Conservation (phyloP, 2,113 vertebrate genomes). For the Callionymus lyra region DNA sequence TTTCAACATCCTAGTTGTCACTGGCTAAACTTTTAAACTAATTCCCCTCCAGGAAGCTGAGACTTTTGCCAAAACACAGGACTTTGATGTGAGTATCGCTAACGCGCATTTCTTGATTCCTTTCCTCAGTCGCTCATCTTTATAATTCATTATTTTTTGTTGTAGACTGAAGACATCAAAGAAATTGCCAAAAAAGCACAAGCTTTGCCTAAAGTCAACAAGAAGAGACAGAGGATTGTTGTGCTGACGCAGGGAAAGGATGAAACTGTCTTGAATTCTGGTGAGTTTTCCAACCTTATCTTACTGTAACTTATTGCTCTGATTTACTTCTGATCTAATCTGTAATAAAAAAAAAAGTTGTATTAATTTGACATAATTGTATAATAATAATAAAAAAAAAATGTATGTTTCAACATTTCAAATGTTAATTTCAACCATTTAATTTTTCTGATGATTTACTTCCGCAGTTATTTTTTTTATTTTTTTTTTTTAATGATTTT, state of each 20-base stretch:
- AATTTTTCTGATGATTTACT: too few species aligned
- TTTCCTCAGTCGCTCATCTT: background rate
- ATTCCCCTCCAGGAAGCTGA: slow-evolving; percentile 83
- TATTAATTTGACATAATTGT: too few species aligned
- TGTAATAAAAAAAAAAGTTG: too few species aligned
- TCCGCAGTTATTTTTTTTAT: background rate
- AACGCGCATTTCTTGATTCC: slow-evolving; percentile 1
- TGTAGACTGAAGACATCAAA: slow-evolving; percentile 84
- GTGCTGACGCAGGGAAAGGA: slow-evolving; percentile 91
- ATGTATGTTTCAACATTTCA: too few species aligned
- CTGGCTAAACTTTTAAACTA: slow-evolving; percentile 1
- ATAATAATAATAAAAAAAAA: too few species aligned
- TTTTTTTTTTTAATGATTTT: too few species aligned
- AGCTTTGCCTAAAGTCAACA: slow-evolving; percentile 83
- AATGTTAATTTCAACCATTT: too few species aligned
- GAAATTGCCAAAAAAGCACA: slow-evolving; percentile 87
- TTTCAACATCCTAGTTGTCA: background rate
- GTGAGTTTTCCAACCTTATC: slow-evolving; percentile 50
- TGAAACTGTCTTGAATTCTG: slow-evolving; percentile 75
- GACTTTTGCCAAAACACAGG: slow-evolving; percentile 85
- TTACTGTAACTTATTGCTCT: too few species aligned
- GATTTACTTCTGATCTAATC: too few species aligned
- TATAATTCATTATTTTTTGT: background rate
- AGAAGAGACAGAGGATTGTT: slow-evolving; percentile 78
- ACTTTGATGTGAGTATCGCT: slow-evolving; percentile 91